Conservation (phyloP, 2,113 vertebrate genomes). For the Clupea harengus region DNA sequence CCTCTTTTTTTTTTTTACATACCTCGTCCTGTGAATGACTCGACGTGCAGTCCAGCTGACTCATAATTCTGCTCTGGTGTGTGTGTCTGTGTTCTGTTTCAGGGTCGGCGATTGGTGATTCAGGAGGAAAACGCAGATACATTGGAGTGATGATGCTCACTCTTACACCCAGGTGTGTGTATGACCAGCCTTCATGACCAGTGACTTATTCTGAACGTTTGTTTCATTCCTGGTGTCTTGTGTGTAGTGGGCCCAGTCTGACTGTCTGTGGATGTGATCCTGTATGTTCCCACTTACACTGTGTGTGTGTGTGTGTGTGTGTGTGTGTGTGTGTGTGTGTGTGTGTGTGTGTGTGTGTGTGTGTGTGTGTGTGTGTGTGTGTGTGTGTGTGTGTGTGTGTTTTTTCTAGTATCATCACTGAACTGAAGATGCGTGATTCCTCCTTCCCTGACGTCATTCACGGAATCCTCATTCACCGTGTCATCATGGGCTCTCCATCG, state of each 20-base stretch:
- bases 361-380: neutral
- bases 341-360: too few relatives aligned
- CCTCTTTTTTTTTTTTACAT: too few relatives aligned
- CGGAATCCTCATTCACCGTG: constrained; percentile 88
- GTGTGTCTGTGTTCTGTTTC: neutral
- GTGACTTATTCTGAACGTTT: neutral
- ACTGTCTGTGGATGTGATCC: neutral
- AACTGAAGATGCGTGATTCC: constrained; percentile 84
- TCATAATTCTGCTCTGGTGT: neutral
- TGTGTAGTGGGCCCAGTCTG: neutral
- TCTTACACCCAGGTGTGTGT: constrained; percentile 82
- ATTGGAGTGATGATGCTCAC: constrained; percentile 97
- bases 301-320: too few relatives aligned
- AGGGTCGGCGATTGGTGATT: constrained; percentile 79
- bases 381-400: neutral
- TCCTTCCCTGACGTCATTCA: constrained; percentile 84
- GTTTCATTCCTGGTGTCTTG: neutral
- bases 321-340: too few relatives aligned
- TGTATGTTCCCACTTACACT: neutral
- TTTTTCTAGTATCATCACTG: constrained; percentile 81
- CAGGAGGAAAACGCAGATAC: constrained; percentile 78
- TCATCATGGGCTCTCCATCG: constrained; percentile 87
- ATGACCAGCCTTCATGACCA: neutral
- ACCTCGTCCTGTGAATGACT: neutral
- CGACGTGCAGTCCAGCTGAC: neutral